Conservation (phyloP, 2,113 vertebrate species). For the Etheostoma spectabile region DNA sequence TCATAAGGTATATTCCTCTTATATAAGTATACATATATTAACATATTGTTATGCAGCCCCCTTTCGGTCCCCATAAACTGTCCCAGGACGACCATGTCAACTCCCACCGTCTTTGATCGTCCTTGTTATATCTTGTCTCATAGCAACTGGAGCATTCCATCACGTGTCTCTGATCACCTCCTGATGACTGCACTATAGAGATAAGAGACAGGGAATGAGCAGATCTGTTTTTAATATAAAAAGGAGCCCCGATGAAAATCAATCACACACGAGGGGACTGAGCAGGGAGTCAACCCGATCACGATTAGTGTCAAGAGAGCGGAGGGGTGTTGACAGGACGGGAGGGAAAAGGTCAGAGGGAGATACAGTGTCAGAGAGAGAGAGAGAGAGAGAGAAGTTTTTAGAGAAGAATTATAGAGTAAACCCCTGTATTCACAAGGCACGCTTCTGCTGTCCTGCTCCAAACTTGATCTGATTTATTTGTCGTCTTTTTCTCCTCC, state of each 20-base stretch:
- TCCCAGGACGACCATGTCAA: constrained; percentile 33
- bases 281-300: constrained; percentile 50
- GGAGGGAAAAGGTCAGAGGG: constrained; percentile 28
- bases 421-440: constrained; percentile 53
- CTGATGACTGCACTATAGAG: constrained; percentile 58
- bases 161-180: constrained; percentile 63
- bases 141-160: constrained; percentile 56
- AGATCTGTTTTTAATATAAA: constrained; percentile 71
- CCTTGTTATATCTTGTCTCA: constrained; percentile 39
- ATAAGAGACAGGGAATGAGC: constrained; percentile 50
- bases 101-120: constrained; percentile 40
- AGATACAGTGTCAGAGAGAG: constrained; percentile 39
- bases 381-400: constrained; percentile 23
- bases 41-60: not conserved
- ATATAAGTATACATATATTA: constrained; percentile 14
- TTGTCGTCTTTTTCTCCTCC: constrained; percentile 8
- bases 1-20: not conserved
- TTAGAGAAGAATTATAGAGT: constrained; percentile 61
- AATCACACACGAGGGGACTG: constrained; percentile 53
- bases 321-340: constrained; percentile 45
- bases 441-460: constrained; percentile 60
- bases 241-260: constrained; percentile 52
- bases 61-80: constrained; percentile 17
- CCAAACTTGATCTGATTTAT: constrained; percentile 63
- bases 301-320: constrained; percentile 46